Conservation (phyloP, 2,888 invertebrate genomes). For the Eulithis prunata region DNA sequence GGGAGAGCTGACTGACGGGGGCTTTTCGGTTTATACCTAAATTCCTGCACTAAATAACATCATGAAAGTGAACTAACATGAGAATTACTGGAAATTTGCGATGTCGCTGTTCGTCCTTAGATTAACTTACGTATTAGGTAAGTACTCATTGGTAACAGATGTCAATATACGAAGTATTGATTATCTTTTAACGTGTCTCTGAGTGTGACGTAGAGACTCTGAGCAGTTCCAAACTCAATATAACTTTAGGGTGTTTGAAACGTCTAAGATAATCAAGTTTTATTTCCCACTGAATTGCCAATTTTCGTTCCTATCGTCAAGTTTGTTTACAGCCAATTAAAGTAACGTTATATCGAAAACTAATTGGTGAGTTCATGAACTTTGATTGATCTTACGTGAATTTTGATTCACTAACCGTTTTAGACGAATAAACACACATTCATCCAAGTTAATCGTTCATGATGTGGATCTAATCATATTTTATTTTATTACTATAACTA, state of each 20-base stretch:
- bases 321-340: constrained; percentile 39
- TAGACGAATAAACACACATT: too few species aligned
- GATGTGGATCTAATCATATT: too few species aligned
- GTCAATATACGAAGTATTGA: background rate
- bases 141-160: too few species aligned
- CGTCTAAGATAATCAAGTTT: constrained; percentile 45
- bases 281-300: constrained; percentile 43
- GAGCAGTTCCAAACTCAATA: constrained; percentile 39
- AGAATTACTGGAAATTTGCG: too few species aligned
- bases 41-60: too few species aligned
- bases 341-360: constrained; percentile 26
- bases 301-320: constrained; percentile 39
- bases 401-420: background rate
- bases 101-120: too few species aligned
- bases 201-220: constrained; percentile 3
- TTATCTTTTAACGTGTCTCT: background rate
- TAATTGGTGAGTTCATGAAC: constrained; percentile 13
- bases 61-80: too few species aligned
- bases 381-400: constrained; percentile 15
- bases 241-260: constrained; percentile 43
- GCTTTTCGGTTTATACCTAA: too few species aligned
- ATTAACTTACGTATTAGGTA: too few species aligned
- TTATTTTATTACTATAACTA: too few species aligned
- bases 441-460: too few species aligned
- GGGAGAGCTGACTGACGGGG: too few species aligned